These are phyloP conservation scores for Trissoscelio sp. DNA, from an alignment of 2,888 invertebrate species.

Conservation along the genomic window DNA sequence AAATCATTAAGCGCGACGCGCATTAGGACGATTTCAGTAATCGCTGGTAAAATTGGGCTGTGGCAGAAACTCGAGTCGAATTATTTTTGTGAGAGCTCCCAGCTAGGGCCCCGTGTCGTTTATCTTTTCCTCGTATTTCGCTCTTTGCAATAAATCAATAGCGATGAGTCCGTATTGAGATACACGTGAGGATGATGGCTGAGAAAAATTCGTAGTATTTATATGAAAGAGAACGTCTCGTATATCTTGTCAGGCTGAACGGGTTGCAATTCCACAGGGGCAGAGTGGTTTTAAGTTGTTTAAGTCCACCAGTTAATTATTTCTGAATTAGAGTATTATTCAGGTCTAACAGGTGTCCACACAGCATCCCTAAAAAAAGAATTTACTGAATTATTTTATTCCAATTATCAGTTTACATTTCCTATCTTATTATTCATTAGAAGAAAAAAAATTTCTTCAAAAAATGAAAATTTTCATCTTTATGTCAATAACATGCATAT, in stretches of 20 bases:
- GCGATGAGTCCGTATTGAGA: conserved; percentile 62
- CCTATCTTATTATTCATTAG: no score
- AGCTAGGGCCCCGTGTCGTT: conserved; percentile 36
- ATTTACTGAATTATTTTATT: no score
- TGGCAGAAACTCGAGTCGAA: conserved; percentile 58
- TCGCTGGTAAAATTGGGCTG: conserved; percentile 80
- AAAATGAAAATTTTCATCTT: no score
- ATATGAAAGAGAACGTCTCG: conserved; percentile 47
- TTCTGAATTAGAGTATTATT: no score
- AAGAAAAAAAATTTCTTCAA: no score
- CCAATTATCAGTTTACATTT: no score
- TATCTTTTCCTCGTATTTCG: conserved; percentile 53
- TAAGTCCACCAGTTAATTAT: no score
- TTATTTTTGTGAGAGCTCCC: conserved; percentile 29
- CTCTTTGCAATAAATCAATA: conserved; percentile 59
- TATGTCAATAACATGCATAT: no score
- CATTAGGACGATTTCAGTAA: conserved; percentile 83
- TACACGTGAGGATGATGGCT: conserved; percentile 42
- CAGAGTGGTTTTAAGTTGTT: conserved; percentile 2
- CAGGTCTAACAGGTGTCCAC: no score
- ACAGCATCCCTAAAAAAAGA: no score
- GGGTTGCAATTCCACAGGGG: conserved; percentile 46
- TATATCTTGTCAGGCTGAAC: conserved; percentile 31
- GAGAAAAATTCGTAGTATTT: conserved; percentile 38
- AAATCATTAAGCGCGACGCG: conserved; percentile 82